Base-by-base conservation (phyloP, 2,797 vertebrate species). In the Oryzias dopingdopingensis region DNA sequence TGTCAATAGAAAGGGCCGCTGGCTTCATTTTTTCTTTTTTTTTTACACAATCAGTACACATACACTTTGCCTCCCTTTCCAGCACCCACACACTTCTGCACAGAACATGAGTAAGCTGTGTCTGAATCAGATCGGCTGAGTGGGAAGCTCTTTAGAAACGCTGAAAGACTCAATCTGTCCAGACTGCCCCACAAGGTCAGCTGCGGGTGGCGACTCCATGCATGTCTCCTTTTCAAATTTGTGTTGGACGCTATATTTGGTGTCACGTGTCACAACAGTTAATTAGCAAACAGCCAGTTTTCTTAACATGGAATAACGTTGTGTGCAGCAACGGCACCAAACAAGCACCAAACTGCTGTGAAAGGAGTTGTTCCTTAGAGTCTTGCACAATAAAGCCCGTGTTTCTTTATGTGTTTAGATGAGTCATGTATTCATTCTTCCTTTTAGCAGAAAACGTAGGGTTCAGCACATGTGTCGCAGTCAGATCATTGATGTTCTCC, bases 21-120 rank as follows among this genome's bases (percentile, higher is more conserved):
- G 51, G 22, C 52, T 57, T 37, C 10, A 32, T 2, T 29, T 12
- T 32, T 32, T 32, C 12, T 32, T 12, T 32, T 37, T 32, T 45
- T 29, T 67, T 82, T 79, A 60, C 63, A 67, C 82, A 86, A 65
- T 82, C 74, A 55, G 67, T 45, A 80, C 78, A 63, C 59, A 70
- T 69, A 61, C 56, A 80, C 75, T 76, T 77, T 81, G 71, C 67
- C 62, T 60, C 70, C 49, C 40, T 15, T 14, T 43, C 26, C 29
- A 49, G n/a, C 47, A 14, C 49, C 42, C 62, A 40, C 57, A 44
- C 52, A 43, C 50, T 41, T 63, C 41, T 67, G 51, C 2, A 24
- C 56, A 56, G 32, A 56, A 68, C 65, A 26, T 26, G 44, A 53
- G 42, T 51, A 55, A 65, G 45, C 67, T 4, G 24, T n/a, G 49